Base-by-base conservation (phyloP, 2,113 vertebrate species). In the Coryphaenoides rupestris region DNA sequence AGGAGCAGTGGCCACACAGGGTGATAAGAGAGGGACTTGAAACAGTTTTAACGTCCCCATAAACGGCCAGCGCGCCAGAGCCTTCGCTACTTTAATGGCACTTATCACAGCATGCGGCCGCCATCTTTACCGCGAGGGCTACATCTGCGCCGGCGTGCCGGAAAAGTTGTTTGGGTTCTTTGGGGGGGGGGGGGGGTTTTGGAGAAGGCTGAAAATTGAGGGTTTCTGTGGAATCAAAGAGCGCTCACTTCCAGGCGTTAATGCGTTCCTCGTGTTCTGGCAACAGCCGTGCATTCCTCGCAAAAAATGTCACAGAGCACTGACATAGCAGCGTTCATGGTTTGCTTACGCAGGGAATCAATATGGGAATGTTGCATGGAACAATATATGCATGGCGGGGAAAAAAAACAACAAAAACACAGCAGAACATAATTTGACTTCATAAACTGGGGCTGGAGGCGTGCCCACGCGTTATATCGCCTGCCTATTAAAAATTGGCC, bases 1-100 rank as follows among this genome's bases (percentile, higher is more conserved):
- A 12, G 33, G 33, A 7, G n/a, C n/a, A n/a, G n/a, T 12, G 69
- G 63, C 69, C 63, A 71, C 62, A 65, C 69, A 70, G 55, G 62
- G 28, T 58, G 61, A 70, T 70, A 46, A 62, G 53, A 62, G 60
- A 33, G 54, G 23, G 55, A 21, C 55, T 69, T 69, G 24, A 70
- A 59, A 70, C 21, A 52, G 47, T 3, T 59, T 64, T 64, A 64
- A 46, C 19, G 19, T 26, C 17, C n/a, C 56, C 52, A 60, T 70
- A 64, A 70, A 70, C 59, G 24, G 28, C 19, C 14, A 3, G 19
- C 40, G 24, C 68, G 22, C 53, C 49, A 70, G 62, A 58, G 21
- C 12, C n/a, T 21, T 24, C 24, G 13, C 58, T 60, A 33, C 55
- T 70, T 60, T 17, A 58, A 53, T 55, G 62, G 28, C 22, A 46